A percentile compares a stretch with the other conserved stretches of the same genome.
phyloP scores from a whole-genome alignment of 2,888 invertebrate genomes.

The Euproctis similis region DNA sequence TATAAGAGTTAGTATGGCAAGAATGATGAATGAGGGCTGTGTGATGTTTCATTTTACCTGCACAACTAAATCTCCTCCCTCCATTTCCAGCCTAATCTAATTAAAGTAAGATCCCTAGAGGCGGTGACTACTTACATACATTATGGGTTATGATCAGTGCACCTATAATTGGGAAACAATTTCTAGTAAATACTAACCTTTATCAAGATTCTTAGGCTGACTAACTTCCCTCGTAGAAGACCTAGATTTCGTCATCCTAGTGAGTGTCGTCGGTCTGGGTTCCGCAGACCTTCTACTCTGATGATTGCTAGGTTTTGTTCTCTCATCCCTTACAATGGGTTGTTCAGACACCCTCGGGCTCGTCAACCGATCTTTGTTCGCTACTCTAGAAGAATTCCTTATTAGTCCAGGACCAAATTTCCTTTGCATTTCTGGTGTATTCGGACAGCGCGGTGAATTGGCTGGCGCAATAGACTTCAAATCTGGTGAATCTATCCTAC shows the following conservation, averaged over 20 bases:
- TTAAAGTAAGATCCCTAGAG: no score
- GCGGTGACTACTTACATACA: no score
- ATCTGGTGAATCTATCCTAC: conserved; percentile 76
- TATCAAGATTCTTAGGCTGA: conserved; percentile 56
- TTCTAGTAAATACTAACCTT: no score
- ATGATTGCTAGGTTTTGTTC: conserved; percentile 47
- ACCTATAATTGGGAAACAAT: no score
- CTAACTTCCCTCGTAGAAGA: conserved; percentile 62
- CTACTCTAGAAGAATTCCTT: conserved; percentile 55
- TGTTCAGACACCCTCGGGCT: conserved; percentile 80
- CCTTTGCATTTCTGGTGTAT: conserved; percentile 77
- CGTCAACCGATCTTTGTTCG: conserved; percentile 63
- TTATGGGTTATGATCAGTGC: no score
- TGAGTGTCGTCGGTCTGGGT: conserved; percentile 55
- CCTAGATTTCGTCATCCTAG: conserved; percentile 64
- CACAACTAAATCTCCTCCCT: no score
- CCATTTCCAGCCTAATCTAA: no score
- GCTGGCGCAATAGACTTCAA: conserved; percentile 61
- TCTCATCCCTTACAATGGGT: conserved; percentile 47
- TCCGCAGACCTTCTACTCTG: conserved; percentile 62
- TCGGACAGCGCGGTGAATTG: conserved; percentile 74
- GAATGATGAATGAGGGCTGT: no score
- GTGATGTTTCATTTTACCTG: no score
- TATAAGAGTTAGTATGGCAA: no score
- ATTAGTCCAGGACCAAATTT: conserved; percentile 73